Conservation (phyloP, 2,797 vertebrate genomes). For the Onychomys leucogaster region DNA sequence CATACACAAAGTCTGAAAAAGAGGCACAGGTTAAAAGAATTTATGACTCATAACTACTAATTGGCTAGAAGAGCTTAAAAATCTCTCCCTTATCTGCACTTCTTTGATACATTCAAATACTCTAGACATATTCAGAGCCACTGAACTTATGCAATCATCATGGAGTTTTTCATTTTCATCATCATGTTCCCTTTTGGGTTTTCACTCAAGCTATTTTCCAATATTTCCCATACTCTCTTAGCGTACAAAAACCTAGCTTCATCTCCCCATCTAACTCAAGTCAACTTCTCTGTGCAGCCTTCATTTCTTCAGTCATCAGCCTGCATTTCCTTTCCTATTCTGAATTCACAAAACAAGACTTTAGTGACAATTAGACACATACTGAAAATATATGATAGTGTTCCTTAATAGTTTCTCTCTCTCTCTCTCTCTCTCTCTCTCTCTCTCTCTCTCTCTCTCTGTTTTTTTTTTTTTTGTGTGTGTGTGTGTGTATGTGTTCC, state of each 20-base stretch:
- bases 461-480: too few relatives aligned
- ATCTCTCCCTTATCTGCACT: background rate
- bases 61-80: background rate
- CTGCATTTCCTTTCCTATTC: background rate
- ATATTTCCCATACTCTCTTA: background rate
- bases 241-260: background rate
- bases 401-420: background rate
- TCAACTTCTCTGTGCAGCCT: background rate
- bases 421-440: background rate
- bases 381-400: background rate
- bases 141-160: background rate
- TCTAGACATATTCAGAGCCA: background rate
- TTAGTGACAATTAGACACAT: background rate
- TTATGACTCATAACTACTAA: background rate
- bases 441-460: background rate
- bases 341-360: background rate
- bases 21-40: background rate
- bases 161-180: background rate
- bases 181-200: accelerated
- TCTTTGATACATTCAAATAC: background rate
- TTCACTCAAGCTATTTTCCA: background rate
- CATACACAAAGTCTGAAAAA: background rate
- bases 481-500: background rate
- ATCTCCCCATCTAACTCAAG: background rate
- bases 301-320: background rate